Percentiles rank a stretch among this genome's conserved stretches.
Evolutionary conservation across 2,113 vertebrate species (phyloP).

Genomic region (Pluvianellus socialis): DNA sequence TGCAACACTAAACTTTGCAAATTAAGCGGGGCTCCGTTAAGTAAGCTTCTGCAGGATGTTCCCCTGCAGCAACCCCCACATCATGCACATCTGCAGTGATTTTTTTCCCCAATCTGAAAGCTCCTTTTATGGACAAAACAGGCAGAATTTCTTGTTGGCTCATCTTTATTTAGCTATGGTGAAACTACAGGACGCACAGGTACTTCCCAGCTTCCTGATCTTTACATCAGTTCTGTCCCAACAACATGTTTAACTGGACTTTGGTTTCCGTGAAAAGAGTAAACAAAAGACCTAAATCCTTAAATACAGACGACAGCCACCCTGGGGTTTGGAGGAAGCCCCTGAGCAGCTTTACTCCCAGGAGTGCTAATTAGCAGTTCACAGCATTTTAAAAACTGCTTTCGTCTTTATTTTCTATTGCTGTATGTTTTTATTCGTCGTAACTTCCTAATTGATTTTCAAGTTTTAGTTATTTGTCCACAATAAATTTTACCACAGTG

Average conservation of each 20-base stretch:
- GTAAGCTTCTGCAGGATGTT: neutral
- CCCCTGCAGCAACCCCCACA: neutral
- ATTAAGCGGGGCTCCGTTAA: neutral
- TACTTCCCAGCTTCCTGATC: neutral
- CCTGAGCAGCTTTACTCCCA: neutral
- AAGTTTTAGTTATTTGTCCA: neutral
- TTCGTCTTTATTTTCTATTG: neutral
- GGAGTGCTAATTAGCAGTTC: neutral
- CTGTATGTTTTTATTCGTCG: neutral
- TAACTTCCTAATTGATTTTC: neutral
- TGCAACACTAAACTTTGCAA: neutral
- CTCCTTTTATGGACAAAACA: neutral
- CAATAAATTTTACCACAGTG: neutral
- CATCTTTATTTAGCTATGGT: neutral
- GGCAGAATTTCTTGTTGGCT: neutral
- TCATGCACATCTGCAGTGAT: neutral
- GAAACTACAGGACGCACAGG: neutral
- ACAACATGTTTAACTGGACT: neutral
- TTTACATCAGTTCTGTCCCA: neutral
- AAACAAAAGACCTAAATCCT: neutral
- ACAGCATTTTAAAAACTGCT: neutral
- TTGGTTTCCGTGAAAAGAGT: neutral
- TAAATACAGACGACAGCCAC: neutral
- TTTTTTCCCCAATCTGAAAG: neutral
- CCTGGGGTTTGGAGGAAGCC: neutral